Evolutionary conservation across 2,888 invertebrate species (phyloP).

Genomic region (Tortrix viridana): DNA sequence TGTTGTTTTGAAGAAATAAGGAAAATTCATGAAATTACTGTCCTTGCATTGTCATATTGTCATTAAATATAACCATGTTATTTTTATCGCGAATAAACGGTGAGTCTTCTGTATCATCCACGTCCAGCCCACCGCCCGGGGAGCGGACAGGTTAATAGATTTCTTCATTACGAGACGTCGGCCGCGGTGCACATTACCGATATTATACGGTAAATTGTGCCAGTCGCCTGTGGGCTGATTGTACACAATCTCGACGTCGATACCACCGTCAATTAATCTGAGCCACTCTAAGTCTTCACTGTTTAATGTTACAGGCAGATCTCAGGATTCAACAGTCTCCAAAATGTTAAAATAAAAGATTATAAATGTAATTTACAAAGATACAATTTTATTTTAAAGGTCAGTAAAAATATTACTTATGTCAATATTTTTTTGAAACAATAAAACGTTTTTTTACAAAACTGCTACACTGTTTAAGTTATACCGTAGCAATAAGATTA

Average conservation of each 20-base stretch:
- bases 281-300: not conserved
- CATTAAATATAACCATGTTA: no score
- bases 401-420: no score
- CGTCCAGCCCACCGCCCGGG: conserved; percentile 28
- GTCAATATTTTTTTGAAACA: no score
- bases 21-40: no score
- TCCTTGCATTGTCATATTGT: no score
- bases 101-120: conserved; percentile 11
- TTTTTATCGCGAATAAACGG: conserved; percentile 7
- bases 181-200: conserved; percentile 48
- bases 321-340: not conserved
- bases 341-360: not conserved
- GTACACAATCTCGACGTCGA: conserved; percentile 36
- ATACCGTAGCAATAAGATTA: no score
- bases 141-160: conserved; percentile 51
- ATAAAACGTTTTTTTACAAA: no score
- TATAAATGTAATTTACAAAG: not conserved
- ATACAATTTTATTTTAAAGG: no score
- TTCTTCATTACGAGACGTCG: conserved; percentile 51
- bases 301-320: not conserved
- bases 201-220: conserved; percentile 48
- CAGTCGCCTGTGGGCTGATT: conserved; percentile 40
- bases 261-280: conserved; percentile 18
- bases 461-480: no score
- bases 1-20: no score